phyloP scores from a whole-genome alignment of 2,113 vertebrate species.

The Erpornis zantholeuca region DNA sequence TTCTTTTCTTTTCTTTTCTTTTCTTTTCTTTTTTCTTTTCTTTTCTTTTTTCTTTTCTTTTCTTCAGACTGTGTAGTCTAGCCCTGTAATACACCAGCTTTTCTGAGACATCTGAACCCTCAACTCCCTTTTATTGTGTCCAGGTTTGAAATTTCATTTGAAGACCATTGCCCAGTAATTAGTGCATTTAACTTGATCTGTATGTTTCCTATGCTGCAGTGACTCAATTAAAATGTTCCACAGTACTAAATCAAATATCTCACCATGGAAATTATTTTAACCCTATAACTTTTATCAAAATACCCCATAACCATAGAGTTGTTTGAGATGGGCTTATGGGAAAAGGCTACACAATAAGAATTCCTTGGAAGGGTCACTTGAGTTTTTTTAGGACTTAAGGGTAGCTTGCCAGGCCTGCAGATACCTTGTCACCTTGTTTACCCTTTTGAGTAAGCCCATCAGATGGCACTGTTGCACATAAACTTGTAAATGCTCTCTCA shows the following conservation, averaged over 20 bases:
- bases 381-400: background rate
- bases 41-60: too few relatives aligned
- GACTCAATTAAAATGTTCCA: background rate
- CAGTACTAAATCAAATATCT: background rate
- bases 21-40: background rate
- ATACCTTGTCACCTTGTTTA: background rate
- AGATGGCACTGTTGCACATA: constrained; percentile 54
- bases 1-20: too few relatives aligned
- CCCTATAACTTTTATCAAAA: background rate
- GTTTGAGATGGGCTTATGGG: background rate
- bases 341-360: background rate
- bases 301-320: background rate
- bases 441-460: constrained; percentile 37
- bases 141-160: background rate
- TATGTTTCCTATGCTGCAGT: background rate
- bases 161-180: background rate
- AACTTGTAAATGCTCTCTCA: background rate
- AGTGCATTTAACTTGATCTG: background rate
- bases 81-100: background rate
- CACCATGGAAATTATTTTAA: background rate
- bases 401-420: background rate
- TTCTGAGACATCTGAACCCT: background rate
- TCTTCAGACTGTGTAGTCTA: background rate
- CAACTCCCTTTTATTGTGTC: background rate
- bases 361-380: background rate